Conservation (phyloP, 1,140 invertebrate species). For the Lasioglossum baleicum region DNA sequence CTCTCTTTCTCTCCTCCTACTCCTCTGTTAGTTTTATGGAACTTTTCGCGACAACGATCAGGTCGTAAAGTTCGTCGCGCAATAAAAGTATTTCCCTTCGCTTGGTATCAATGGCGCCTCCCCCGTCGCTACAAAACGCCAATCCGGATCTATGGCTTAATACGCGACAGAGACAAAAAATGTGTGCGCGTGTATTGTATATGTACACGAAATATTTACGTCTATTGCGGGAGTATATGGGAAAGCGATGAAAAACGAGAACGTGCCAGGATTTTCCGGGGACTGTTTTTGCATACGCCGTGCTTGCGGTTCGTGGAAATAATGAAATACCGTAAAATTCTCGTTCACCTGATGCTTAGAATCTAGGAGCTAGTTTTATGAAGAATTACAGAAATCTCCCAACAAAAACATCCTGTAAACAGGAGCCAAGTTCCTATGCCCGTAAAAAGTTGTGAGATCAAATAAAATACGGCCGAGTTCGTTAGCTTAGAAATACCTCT, state of each 20-base stretch:
- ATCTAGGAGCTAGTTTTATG: no score
- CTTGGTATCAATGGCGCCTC: background rate
- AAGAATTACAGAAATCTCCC: no score
- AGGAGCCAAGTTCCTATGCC: no score
- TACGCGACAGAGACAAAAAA: background rate
- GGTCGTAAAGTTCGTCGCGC: background rate
- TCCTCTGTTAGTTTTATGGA: conserved; percentile 8
- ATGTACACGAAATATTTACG: background rate
- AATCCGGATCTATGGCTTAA: background rate
- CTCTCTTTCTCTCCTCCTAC: no score
- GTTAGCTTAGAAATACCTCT: no score
- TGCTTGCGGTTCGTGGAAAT: background rate
- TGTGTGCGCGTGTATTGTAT: no score
- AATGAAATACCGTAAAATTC: background rate
- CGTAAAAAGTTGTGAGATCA: no score
- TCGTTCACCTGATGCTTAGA: no score
- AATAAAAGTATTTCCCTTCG: conserved; percentile 2
- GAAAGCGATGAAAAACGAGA: background rate
- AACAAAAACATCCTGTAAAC: no score
- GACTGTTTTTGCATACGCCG: background rate
- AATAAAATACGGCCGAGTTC: no score
- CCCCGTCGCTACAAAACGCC: background rate
- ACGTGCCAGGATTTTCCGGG: background rate
- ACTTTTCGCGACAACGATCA: conserved; percentile 1
- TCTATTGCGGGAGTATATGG: background rate